These are phyloP conservation scores for Pipistrellus kuhlii DNA, from an alignment of 2,797 vertebrate genomes.

Conservation along the genomic window DNA sequence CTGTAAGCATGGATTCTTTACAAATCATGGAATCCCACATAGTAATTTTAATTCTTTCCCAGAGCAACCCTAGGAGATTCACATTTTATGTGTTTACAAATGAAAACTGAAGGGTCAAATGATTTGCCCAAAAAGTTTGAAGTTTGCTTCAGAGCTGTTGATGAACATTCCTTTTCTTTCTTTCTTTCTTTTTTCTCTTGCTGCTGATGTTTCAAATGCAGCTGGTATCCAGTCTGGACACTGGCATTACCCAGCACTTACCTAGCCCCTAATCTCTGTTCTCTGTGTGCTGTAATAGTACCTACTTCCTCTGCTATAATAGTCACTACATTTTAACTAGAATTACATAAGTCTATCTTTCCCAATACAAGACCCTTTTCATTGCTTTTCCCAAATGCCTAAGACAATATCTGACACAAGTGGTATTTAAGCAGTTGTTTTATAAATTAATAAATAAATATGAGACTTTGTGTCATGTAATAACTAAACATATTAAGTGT, in stretches of 20 bases:
- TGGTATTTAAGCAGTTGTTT: background rate
- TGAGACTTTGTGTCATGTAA: background rate
- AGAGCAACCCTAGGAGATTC: background rate
- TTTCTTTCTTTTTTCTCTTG: background rate
- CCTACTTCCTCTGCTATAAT: background rate
- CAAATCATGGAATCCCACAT: background rate
- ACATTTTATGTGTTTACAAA: background rate
- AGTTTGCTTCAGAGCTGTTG: background rate
- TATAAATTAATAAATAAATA: slow-evolving; percentile 26
- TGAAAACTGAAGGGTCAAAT: background rate
- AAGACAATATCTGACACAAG: background rate
- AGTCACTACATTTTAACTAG: background rate
- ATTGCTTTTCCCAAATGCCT: background rate
- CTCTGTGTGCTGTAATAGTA: accelerated
- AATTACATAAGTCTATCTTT: background rate
- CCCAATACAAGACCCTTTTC: background rate
- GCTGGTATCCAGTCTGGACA: background rate
- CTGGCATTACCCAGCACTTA: background rate
- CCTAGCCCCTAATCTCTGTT: background rate
- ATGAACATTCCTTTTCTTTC: background rate
- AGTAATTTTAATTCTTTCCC: background rate
- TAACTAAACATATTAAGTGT: background rate
- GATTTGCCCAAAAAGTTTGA: slow-evolving; percentile 7
- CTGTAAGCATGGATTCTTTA: background rate
- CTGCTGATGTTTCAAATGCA: background rate